Conservation (phyloP, 2,113 vertebrate species). For the Platycercus adscitus region DNA sequence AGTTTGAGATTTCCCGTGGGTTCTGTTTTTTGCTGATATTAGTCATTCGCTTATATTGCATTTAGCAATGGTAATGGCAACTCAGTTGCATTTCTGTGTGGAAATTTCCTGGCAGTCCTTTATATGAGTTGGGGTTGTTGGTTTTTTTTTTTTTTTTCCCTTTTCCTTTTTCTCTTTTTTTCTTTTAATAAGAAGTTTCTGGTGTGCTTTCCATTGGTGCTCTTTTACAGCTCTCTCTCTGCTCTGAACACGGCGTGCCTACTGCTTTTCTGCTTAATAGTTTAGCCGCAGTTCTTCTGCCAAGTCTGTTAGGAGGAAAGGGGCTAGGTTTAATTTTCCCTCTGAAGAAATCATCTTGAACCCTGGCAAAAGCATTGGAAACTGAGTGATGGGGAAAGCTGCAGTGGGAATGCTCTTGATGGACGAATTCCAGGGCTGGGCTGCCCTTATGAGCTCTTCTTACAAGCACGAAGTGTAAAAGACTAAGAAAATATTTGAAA, state of each 20-base stretch:
- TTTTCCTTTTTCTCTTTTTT: not conserved
- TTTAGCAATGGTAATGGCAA: not conserved
- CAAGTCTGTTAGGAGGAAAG: constrained; percentile 3
- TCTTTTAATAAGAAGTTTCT: not conserved
- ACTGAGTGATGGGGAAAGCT: not conserved
- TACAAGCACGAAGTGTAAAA: not conserved
- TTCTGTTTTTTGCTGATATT: not conserved
- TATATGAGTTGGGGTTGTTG: not conserved
- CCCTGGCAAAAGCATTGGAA: constrained; percentile 10
- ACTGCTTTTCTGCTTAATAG: not conserved
- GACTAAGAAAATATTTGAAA: not conserved
- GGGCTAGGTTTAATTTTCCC: not conserved
- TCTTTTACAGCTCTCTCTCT: not conserved
- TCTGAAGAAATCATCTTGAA: not conserved
- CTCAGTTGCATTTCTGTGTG: not conserved
- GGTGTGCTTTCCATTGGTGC: not conserved
- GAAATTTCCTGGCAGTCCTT: not conserved
- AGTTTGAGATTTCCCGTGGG: not conserved
- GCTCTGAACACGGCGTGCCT: not conserved
- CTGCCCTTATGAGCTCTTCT: not conserved
- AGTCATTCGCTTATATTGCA: not conserved
- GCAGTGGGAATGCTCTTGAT: not conserved
- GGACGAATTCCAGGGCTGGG: not conserved
- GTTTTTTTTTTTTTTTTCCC: not conserved
- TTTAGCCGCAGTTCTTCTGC: not conserved